Evolutionary conservation across 1,140 invertebrate species (phyloP).

Genomic region (Teleopsis dalmanni): DNA sequence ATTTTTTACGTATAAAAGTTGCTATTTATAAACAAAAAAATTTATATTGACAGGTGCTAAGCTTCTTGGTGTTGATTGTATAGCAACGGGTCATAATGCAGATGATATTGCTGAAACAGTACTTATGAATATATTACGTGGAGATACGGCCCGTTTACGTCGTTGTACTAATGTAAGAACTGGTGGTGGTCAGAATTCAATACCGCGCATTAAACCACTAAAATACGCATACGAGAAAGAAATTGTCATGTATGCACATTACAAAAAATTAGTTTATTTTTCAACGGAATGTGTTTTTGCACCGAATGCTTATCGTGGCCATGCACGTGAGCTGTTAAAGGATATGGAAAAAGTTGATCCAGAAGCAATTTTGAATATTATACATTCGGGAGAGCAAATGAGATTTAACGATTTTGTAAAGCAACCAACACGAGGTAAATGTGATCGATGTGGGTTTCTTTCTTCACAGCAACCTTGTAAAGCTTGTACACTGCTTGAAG

Average conservation of each 20-base stretch:
- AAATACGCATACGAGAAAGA: conserved; percentile 99
- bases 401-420: conserved; percentile 72
- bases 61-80: conserved; percentile 78
- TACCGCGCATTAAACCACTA: conserved; percentile 92
- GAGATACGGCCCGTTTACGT: conserved; percentile 88
- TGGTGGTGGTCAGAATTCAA: conserved; percentile 73
- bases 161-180: conserved; percentile 86
- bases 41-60: too few species aligned
- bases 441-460: conserved; percentile 85
- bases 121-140: conserved; percentile 94
- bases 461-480: conserved; percentile 95
- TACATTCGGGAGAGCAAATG: conserved; percentile 90
- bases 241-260: conserved; percentile 99
- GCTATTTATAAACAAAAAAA: too few species aligned
- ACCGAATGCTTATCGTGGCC: conserved; percentile 94
- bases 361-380: conserved; percentile 93
- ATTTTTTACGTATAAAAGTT: too few species aligned
- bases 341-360: conserved; percentile 92
- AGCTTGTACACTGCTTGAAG: conserved; percentile 92
- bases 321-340: conserved; percentile 88
- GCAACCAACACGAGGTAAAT: conserved; percentile 73
- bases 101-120: conserved; percentile 99
- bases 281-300: conserved; percentile 98
- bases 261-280: conserved; percentile 96
- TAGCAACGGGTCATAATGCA: conserved; percentile 98